A percentile compares a stretch with the other conserved stretches of the same genome.
Conservation (phyloP, 2,113 vertebrate species). For the Callionymus lyra region DNA sequence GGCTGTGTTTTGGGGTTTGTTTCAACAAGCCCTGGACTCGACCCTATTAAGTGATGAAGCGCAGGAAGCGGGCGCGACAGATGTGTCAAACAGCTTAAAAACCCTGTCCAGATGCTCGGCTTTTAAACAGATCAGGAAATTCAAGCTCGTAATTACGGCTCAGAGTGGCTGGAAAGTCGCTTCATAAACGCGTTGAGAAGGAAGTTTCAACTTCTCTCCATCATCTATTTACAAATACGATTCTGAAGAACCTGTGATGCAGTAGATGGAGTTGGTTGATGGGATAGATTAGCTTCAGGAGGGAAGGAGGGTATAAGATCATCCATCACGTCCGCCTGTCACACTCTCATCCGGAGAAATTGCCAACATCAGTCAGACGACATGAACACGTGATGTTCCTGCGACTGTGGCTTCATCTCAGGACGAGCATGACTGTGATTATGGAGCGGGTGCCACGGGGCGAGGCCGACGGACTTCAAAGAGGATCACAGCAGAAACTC, state of each 20-base stretch:
- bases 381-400: conserved; percentile 50
- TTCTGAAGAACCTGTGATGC: conserved; percentile 2
- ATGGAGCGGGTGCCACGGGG: conserved; percentile 50
- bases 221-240: conserved; percentile 2
- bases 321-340: conserved; percentile 59
- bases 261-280: conserved; percentile 12
- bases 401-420: conserved; percentile 50
- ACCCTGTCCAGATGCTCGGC: conserved; percentile 51
- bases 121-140: conserved; percentile 29
- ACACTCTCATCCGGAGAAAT: conserved; percentile 55
- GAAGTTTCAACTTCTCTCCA: neutral
- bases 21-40: conserved; percentile 19
- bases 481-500: conserved; percentile 35
- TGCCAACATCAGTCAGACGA: conserved; percentile 60
- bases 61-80: conserved; percentile 28
- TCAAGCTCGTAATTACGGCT: conserved; percentile 11
- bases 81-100: conserved; percentile 36
- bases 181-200: too few relatives aligned
- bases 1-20: conserved; percentile 6
- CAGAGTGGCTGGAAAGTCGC: conserved; percentile 9
- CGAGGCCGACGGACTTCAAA: conserved; percentile 61
- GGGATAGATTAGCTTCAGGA: conserved; percentile 46
- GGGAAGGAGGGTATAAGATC: conserved; percentile 52
- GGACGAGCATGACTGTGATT: conserved; percentile 61
- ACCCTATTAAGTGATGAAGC: conserved; percentile 21